Conservation (phyloP, 2,888 invertebrate genomes). For the Trileptium ribeirensis region DNA sequence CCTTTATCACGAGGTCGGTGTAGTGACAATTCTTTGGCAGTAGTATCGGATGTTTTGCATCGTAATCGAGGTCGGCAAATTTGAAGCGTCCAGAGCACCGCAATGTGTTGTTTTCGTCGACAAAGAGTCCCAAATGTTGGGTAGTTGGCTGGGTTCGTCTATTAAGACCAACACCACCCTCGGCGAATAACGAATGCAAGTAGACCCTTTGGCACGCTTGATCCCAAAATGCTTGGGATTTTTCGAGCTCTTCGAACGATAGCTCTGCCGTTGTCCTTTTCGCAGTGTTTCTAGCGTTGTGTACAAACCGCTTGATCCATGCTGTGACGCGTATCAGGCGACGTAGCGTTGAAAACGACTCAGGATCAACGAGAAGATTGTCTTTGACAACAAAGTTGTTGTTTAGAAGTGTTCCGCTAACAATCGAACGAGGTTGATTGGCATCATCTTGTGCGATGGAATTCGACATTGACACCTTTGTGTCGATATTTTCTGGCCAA, state of each 20-base stretch:
- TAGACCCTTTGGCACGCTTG: not conserved
- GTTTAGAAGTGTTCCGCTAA: too few relatives aligned
- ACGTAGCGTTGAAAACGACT: not conserved
- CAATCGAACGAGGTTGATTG: too few relatives aligned
- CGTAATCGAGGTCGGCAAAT: not conserved
- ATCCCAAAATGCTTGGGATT: not conserved
- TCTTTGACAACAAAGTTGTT: too few relatives aligned
- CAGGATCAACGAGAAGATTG: not conserved
- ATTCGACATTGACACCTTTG: too few relatives aligned
- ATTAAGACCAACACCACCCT: not conserved
- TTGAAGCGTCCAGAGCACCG: not conserved
- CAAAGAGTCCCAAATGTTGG: not conserved
- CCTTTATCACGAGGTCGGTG: not conserved
- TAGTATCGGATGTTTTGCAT: not conserved
- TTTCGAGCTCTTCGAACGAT: not conserved
- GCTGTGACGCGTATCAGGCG: not conserved
- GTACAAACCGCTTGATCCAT: not conserved
- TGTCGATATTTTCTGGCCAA: too few relatives aligned
- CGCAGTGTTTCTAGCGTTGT: not conserved
- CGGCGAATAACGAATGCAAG: not conserved
- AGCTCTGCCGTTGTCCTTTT: not conserved
- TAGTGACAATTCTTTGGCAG: not conserved
- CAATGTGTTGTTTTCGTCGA: not conserved
- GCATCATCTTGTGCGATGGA: too few relatives aligned
- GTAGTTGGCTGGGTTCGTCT: not conserved